Base-by-base conservation (phyloP, 2,888 invertebrate genomes). In the Holacanthella duospinosa region DNA sequence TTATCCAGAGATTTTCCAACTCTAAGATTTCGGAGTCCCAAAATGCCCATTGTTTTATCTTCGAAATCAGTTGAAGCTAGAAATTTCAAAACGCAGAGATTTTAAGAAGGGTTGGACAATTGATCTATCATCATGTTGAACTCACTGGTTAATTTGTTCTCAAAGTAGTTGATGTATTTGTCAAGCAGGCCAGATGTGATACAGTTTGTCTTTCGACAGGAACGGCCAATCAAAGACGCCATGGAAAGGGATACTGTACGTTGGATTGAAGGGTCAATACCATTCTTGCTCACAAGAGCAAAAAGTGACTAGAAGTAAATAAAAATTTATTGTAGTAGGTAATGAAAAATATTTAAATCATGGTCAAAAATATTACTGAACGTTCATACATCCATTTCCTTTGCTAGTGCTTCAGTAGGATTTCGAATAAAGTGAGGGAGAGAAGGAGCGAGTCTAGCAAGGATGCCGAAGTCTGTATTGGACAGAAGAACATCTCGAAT, bases 141-240 rank as follows among this genome's bases (percentile, higher is more conserved):
- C 12, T 53, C 43, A 60, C 62, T 58, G 44, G 43, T 59, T 2
- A 72, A 54, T 60, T 70, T 68, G 0, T 43, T 62, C 56, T 68
- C 67, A 65, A 71, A 72, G 26, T 71, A 65, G 3, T 62, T 65
- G 26, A 70, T 69, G 58, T 73, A 73, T 55, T 73, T 71, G 54
- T 66, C 68, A 24, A 73, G 53, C 2, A 71, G 48, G 2, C 70
- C 71, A 29, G 64, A 55, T 4, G 57, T 43, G 9, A 60, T 12
- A 44, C 72, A 73, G 3, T 66, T 62, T 21, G 61, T 67, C 54
- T 71, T 71, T 44, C 53, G 60, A 54, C 73, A 73, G 24, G 62
- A 60, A 25, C 70, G 68, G 2, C 69, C 69, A 19, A 73, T 64
- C 29, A 71, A 19, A 1, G 68, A 68, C 2, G 73, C 71, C 66